Percentiles rank a stretch among this genome's conserved stretches.
Conservation (phyloP, 2,888 invertebrate genomes). For the Cosmia pyralina region DNA sequence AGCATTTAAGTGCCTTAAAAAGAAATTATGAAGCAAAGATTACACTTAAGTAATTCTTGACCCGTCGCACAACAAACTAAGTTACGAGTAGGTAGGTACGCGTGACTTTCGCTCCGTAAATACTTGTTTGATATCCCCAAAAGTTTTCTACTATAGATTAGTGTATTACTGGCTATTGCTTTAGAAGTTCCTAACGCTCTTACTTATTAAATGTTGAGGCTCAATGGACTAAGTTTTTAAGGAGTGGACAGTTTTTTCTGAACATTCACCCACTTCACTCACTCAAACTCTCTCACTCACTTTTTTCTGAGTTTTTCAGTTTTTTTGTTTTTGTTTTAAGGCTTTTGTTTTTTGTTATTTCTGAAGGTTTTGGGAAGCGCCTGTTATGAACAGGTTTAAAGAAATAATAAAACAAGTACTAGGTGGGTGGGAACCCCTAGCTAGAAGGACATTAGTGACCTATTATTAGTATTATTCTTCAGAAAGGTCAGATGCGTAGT, state of each 20-base stretch:
- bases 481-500: too few species aligned
- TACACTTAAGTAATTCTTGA: constrained; percentile 34
- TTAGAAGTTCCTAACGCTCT: constrained; percentile 14
- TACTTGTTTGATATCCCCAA: constrained; percentile 34
- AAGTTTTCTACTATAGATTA: constrained; percentile 14
- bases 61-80: constrained; percentile 15
- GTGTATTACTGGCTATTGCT: constrained; percentile 27
- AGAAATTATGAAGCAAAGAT: constrained; percentile 7
- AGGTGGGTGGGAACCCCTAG: too few species aligned
- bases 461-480: too few species aligned
- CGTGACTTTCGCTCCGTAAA: constrained; percentile 13
- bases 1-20: background rate
- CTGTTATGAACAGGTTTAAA: too few species aligned
- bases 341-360: too few species aligned
- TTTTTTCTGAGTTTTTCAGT: too few species aligned
- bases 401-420: too few species aligned
- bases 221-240: background rate
- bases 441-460: too few species aligned
- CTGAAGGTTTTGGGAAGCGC: background rate
- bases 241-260: background rate
- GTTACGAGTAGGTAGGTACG: background rate
- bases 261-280: too few species aligned
- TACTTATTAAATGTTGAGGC: background rate
- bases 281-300: too few species aligned
- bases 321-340: too few species aligned